phyloP scores from a whole-genome alignment of 2,113 vertebrate genomes.

The pig (Sus scrofa) region T2T-Sscrofa CM000814.6:34577001-34577500 shows the following conservation, averaged over 20 bases:
- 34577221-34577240: not conserved
- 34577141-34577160: not conserved
- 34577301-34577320: not conserved
- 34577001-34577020: too few species aligned
- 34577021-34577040: too few species aligned
- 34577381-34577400: not conserved
- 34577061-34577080: too few species aligned
- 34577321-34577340: not conserved
- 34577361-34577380: not conserved
- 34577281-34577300: too few species aligned
- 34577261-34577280: not conserved
- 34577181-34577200: not conserved
- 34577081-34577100: too few species aligned
- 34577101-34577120: too few species aligned
- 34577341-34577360: not conserved
- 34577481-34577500: too few species aligned
- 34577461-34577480: not conserved
- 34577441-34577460: not conserved
- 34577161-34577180: rapidly evolving
- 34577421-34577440: not conserved
- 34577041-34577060: too few species aligned
- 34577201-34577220: not conserved
- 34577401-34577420: not conserved
- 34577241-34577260: too few species aligned
- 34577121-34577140: too few species aligned